These are phyloP conservation scores for Tragelaphus buxtoni DNA, from an alignment of 2,113 vertebrate genomes.

Conservation along the genomic window DNA sequence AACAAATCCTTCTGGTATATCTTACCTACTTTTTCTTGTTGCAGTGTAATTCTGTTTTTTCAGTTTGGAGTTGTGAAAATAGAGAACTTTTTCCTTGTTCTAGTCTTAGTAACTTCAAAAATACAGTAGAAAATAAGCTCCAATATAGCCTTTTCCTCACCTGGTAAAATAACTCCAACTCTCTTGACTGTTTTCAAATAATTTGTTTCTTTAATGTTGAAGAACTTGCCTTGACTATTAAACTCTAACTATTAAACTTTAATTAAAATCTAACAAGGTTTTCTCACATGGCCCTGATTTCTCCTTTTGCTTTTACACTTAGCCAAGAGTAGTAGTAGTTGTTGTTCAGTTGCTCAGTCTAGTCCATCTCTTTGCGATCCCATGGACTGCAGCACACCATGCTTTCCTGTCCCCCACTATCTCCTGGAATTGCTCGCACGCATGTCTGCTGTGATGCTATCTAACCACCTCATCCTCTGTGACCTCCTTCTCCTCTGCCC, in stretches of 20 bases:
- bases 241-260: background rate
- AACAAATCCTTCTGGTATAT: background rate
- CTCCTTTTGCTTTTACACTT: background rate
- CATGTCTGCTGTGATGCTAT: background rate
- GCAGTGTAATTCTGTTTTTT: background rate
- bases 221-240: background rate
- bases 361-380: background rate
- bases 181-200: background rate
- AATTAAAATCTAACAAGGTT: background rate
- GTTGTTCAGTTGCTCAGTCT: background rate
- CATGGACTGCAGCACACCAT: background rate
- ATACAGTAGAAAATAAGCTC: background rate
- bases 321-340: background rate
- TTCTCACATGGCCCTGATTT: background rate
- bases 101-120: background rate
- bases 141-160: background rate
- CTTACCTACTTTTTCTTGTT: background rate
- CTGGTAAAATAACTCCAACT: background rate
- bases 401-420: background rate
- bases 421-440: background rate
- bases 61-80: background rate
- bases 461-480: background rate
- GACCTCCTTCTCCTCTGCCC: background rate
- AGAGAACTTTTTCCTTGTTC: background rate
- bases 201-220: constrained; percentile 8